A percentile compares a stretch with the other conserved stretches of the same genome.
Evolutionary conservation across 1,140 invertebrate species (phyloP).

Genomic region (Eupristina koningsbergeri): DNA sequence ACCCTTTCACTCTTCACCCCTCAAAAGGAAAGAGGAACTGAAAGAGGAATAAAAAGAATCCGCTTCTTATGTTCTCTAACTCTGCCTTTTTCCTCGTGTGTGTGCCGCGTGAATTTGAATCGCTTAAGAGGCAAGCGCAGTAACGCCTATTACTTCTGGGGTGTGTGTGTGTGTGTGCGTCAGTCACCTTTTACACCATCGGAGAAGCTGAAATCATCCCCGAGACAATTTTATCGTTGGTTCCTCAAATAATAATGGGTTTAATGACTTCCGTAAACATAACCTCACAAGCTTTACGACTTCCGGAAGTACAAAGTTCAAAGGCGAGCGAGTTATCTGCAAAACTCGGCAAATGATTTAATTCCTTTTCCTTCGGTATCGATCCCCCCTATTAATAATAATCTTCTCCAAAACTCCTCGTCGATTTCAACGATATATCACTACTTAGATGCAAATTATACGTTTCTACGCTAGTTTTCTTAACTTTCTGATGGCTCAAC

Average conservation of each 20-base stretch:
- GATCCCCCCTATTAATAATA: background rate
- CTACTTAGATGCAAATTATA: no score
- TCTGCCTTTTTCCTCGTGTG: constrained; percentile 28
- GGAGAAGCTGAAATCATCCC: background rate
- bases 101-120: constrained; percentile 65
- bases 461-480: no score
- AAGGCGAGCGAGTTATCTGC: background rate
- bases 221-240: background rate
- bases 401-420: background rate
- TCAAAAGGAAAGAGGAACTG: background rate
- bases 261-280: constrained; percentile 22
- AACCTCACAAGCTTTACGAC: background rate
- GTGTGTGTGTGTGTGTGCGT: background rate
- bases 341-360: background rate
- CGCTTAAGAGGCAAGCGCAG: constrained; percentile 31
- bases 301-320: background rate
- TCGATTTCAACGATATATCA: no score
- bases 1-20: no score
- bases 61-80: background rate
- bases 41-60: background rate
- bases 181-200: background rate
- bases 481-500: no score
- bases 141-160: background rate
- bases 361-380: background rate
- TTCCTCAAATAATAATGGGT: background rate